Percentiles rank a stretch among this genome's conserved stretches.
These are phyloP conservation scores for Lytechinus variegatus DNA, from an alignment of 35 echinoderm and acorn worm genomes.

Conservation along the genomic window DNA sequence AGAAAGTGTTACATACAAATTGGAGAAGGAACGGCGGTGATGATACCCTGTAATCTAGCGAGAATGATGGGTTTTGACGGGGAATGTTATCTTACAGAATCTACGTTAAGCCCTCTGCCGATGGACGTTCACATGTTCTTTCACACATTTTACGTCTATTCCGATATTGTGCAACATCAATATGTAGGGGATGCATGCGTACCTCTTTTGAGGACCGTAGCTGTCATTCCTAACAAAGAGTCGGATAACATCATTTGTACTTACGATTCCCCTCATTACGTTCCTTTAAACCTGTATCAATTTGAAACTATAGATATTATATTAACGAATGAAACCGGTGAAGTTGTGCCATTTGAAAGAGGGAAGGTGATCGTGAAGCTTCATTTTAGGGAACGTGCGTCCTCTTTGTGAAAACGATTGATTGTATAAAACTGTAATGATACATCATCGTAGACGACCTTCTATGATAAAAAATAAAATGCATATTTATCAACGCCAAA, in stretches of 20 bases:
- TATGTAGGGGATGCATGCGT: neutral
- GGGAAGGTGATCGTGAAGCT: neutral
- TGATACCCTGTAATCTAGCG: slow-evolving; percentile 14
- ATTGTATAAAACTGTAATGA: too few species aligned
- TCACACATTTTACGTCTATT: neutral
- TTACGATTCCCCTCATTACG: neutral
- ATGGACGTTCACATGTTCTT: neutral
- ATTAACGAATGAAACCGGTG: too few species aligned
- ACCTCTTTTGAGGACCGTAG: neutral
- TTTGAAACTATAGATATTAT: too few species aligned
- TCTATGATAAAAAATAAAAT: too few species aligned
- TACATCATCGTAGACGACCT: too few species aligned
- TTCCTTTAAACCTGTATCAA: too few species aligned
- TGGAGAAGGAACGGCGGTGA: neutral
- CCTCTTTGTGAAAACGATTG: too few species aligned
- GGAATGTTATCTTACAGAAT: neutral
- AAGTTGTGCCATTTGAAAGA: too few species aligned
- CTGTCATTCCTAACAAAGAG: neutral
- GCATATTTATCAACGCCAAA: too few species aligned
- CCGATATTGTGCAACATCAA: neutral
- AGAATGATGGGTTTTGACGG: slow-evolving; percentile 16
- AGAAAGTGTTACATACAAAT: neutral
- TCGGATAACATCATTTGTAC: neutral
- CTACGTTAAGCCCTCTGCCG: neutral
- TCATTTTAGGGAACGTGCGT: too few species aligned